These are phyloP conservation scores for Tetraodon nigroviridis DNA, from an alignment of 2,113 vertebrate genomes.

Conservation along the genomic window DNA sequence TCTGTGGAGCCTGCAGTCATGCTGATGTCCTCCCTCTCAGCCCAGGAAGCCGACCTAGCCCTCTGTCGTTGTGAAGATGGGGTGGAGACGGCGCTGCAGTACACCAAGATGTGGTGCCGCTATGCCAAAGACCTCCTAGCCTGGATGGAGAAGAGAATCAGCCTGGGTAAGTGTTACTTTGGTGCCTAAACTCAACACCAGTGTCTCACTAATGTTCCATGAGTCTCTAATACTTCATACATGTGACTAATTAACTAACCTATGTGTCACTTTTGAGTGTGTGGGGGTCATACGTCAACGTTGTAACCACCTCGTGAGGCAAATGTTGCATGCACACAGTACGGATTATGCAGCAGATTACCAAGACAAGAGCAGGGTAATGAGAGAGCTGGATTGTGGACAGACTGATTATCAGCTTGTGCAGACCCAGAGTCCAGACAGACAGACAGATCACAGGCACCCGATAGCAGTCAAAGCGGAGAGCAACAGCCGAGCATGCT, in stretches of 20 bases:
- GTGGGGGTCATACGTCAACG: neutral
- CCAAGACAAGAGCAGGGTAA: conserved; percentile 20
- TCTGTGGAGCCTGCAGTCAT: conserved; percentile 44
- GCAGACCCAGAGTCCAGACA: conserved; percentile 16
- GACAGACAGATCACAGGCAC: conserved; percentile 20
- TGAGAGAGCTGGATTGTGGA: conserved; percentile 22
- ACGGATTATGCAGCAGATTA: conserved; percentile 68
- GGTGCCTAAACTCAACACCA: neutral
- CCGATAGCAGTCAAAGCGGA: conserved; percentile 10
- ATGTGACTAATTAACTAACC: neutral
- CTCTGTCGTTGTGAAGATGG: conserved; percentile 81
- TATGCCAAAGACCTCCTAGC: conserved; percentile 87
- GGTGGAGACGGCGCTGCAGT: conserved; percentile 83
- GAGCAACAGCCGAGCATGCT: neutral
- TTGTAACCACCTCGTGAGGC: conserved; percentile 17
- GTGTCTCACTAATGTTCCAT: no score
- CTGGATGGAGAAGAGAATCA: conserved; percentile 88
- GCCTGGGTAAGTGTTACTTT: conserved; percentile 73
- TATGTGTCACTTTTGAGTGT: conserved; percentile 12
- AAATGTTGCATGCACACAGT: conserved; percentile 17
- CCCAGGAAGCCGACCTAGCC: conserved; percentile 80
- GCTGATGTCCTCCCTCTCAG: conserved; percentile 75
- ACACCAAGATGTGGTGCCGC: conserved; percentile 89
- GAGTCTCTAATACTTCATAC: neutral
- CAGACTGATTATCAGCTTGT: conserved; percentile 37